Conservation (phyloP, 1,140 invertebrate genomes). For the Musca vetustissima region DNA sequence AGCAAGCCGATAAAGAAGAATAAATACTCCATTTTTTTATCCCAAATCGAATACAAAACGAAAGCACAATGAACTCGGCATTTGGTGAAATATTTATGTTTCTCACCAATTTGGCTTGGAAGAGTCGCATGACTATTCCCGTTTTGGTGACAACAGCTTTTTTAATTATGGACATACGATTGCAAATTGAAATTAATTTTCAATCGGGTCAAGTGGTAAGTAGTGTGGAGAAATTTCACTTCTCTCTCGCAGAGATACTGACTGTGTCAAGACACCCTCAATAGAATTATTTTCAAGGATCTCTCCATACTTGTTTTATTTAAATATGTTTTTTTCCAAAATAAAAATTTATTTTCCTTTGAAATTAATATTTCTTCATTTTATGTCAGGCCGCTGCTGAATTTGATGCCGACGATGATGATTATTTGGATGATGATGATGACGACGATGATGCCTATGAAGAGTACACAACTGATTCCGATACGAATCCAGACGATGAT, state of each 20-base stretch:
- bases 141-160: conserved; percentile 58
- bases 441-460: conserved; percentile 32
- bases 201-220: conserved; percentile 53
- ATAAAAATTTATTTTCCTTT: too few relatives aligned
- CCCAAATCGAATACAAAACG: too few relatives aligned
- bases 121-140: conserved; percentile 57
- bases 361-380: neutral
- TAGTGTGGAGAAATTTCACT: too few relatives aligned
- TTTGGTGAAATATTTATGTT: conserved; percentile 57
- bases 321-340: too few relatives aligned
- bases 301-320: too few relatives aligned
- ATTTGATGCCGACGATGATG: conserved; percentile 34
- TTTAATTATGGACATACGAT: conserved; percentile 58
- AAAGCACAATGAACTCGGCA: conserved; percentile 42
- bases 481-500: conserved; percentile 25
- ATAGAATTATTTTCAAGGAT: too few relatives aligned
- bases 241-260: too few relatives aligned
- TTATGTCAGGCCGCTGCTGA: conserved; percentile 30
- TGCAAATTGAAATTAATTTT: conserved; percentile 60
- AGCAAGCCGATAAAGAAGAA: conserved; percentile 13
- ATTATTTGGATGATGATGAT: conserved; percentile 40
- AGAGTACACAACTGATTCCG: conserved; percentile 30
- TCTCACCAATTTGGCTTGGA: conserved; percentile 59
- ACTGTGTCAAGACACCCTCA: too few relatives aligned
- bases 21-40: conserved; percentile 7